phyloP scores from a whole-genome alignment of 2,797 vertebrate genomes.

The Sebastes itinus region DNA sequence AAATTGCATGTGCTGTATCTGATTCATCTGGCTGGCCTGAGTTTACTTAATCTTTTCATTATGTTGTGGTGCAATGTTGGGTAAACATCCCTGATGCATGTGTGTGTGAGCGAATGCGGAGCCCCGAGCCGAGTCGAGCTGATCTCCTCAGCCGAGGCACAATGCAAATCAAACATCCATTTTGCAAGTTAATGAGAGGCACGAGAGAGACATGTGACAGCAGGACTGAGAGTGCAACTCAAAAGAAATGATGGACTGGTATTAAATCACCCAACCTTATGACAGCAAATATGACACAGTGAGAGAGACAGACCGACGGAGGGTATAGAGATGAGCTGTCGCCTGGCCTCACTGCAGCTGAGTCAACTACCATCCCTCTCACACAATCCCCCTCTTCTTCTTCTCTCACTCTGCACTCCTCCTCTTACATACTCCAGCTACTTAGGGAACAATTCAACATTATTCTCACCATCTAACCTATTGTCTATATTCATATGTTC shows the following conservation, averaged over 20 bases:
- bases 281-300: neutral
- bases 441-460: slow-evolving; percentile 34
- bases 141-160: neutral
- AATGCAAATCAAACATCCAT: slow-evolving; percentile 49
- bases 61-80: neutral
- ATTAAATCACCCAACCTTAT: neutral
- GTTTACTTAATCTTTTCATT: slow-evolving; percentile 26
- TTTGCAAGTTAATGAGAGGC: slow-evolving; percentile 55
- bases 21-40: slow-evolving; percentile 2
- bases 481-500: neutral
- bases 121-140: neutral
- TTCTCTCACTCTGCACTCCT: slow-evolving; percentile 7
- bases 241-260: neutral
- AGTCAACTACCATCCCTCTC: slow-evolving; percentile 50
- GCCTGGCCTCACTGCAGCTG: slow-evolving; percentile 52
- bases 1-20: neutral
- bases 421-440: slow-evolving; percentile 31
- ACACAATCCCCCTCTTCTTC: slow-evolving; percentile 51
- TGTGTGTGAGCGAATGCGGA: neutral
- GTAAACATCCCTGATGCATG: slow-evolving; percentile 1
- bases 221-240: neutral
- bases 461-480: slow-evolving; percentile 7
- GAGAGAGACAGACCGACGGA: neutral
- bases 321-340: slow-evolving; percentile 31
- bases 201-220: neutral